Evolutionary conservation across 2,888 invertebrate genomes (phyloP), one percentile per base, ranked within the genome.

Genomic region (Chrysopilus asiliformis): DNA sequence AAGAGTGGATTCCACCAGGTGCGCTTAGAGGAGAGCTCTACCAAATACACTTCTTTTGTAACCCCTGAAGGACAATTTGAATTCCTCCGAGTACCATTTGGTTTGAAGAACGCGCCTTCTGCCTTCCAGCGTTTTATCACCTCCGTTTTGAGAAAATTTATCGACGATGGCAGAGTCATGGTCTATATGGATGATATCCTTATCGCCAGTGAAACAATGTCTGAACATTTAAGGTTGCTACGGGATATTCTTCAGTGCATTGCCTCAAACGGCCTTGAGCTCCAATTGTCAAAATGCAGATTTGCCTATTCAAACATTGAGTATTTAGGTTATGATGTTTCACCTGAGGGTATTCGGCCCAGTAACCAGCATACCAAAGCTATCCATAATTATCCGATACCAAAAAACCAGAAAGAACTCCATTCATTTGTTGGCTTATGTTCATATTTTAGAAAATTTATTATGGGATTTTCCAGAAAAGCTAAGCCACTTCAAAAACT

Each of bases 371-470:
- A 47, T 41, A 32, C 49, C 2, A 16, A 40, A 36, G 47, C 50
- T 13, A 46, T 51, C 9, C 9, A 24, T 18, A 31, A 45, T 10
- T 43, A 48, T 31, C 36, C 43, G 5, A 25, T 14, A n/a, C 49
- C 48, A 3, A 37, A 28, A 18, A 40, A 45, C 38, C 13, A 20
- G 7, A 42, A 45, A 32, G 43, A 45, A n/a, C 14, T 53, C 5
- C 38, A 45, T 33, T 47, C 12, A 43, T 45, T n/a, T n/a, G n/a
- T n/a, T n/a, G n/a, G 24, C 43, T 49, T 29, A 9, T 20, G 18
- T n/a, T 48, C 43, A 3, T 52, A 53, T 32, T 32, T 52, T 14
- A 13, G 45, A 10, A 47, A 42, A 38, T 52, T 49, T 39, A 47
- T 54, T 25, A 47, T 45, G 7, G 45, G 47, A 32, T 33, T 44